Base-by-base conservation (phyloP, 2,113 vertebrate species). In the Cyprinodon brontotheroides region DNA sequence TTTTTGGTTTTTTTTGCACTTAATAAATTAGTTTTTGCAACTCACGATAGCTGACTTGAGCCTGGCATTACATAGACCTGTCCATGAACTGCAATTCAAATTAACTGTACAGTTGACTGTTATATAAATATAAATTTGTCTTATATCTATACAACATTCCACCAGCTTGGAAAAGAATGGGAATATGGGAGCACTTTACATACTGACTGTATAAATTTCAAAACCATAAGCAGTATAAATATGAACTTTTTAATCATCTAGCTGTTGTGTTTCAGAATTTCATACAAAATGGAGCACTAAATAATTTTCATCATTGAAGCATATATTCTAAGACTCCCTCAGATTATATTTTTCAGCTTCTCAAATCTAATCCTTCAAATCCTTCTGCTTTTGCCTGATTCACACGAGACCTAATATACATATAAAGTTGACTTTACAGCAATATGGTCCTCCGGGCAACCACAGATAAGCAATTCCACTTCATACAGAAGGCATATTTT, bases 321-420 rank as follows among this genome's bases (percentile, higher is more conserved):
- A 78, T 68, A 75, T 74, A 74, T 62, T 70, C 1, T 0, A 47
- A 72, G 57, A 75, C 43, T 40, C 22, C 67, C 41, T 40, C 47
- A 72, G n/a, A 22, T 22, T 71, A 72, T 73, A 69, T 71, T 81
- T 53, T 67, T 10, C 22, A 80, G 70, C 57, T 62, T 72, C 15
- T 65, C 68, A 79, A 74, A 74, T 43, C 12, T 17, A 38, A 70
- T 39, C 39, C 17, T 74, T 80, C 67, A 66, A 75, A 22, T 4
- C 29, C 0, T 20, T 66, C 11, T 37, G 61, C 53, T 73, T 14
- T 48, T 9, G 43, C 66, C 70, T 74, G 57, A 67, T 76, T 74
- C 48, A 79, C 47, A 67, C 63, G 80, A 85, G 72, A 83, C 13
- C 43, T 48, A 61, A 76, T 74, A 80, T 68, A 66, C 74, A 78